Base-by-base conservation (phyloP, 2,797 vertebrate genomes). In the Enteromius anoplus region DNA sequence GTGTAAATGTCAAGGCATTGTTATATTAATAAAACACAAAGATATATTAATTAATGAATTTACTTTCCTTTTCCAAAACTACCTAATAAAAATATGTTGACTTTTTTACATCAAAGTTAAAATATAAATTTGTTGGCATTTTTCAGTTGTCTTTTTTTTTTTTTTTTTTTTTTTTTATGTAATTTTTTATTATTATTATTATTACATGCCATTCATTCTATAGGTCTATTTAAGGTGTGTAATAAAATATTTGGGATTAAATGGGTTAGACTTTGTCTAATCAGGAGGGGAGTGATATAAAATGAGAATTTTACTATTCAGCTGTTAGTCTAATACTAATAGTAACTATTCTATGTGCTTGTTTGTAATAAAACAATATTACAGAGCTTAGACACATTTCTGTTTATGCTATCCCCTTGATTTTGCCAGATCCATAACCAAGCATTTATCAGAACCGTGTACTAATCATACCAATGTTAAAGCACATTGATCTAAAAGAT, bases 371-470 rank as follows among this genome's bases (percentile, higher is more conserved):
- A 73, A 73, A 73, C 3, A 26, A 7, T 81, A 49, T 60, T 14
- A 15, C 45, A 80, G 15, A 23, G 21, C 45, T 15, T 71, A 71
- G 15, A 42, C 19, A 37, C 23, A 26, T 40, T 47, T 53, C 15
- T 32, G 32, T 65, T 64, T 66, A 42, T 65, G 15, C 15, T 32
- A 42, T 79, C 21, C 69, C 49, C 5, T 37, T 47, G 7, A 72
- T 51, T 62, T 64, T 81, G 4, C 42, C 45, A 53, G 66, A 75
- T 53, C n/a, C 69, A 72, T 75, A 68, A 53, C n/a, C 55, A 72
- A 51, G 60, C 21, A 51, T 78, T 64, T 6, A 29, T 5, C 51
- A 58, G 11, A 71, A 12, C 2, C 65, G 26, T 55, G 37, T 58
- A 21, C 45, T 72, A 26, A 72, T 71, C 42, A 64, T 49, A 53